These are phyloP conservation scores for Julus scandinavius DNA, from an alignment of 2,888 invertebrate genomes.

Conservation along the genomic window DNA sequence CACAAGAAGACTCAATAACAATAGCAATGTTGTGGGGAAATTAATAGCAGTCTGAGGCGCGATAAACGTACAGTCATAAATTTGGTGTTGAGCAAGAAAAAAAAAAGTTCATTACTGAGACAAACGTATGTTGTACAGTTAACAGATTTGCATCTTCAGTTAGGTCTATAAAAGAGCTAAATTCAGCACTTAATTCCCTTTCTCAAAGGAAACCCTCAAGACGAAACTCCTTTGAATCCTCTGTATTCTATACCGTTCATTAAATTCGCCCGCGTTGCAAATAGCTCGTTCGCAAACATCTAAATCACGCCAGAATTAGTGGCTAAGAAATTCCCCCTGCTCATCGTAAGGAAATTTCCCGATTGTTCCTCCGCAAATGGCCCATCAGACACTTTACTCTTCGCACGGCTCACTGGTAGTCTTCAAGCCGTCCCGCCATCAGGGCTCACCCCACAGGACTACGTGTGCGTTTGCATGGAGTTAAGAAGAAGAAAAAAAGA, in stretches of 20 bases:
- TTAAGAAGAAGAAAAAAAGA: neutral
- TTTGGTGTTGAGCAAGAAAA: neutral
- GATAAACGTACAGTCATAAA: neutral
- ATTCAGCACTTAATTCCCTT: neutral
- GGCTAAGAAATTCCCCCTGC: neutral
- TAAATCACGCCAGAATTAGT: conserved; percentile 19
- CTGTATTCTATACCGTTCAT: neutral
- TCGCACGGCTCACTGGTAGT: neutral
- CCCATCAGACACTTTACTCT: neutral
- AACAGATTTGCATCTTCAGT: conserved; percentile 20
- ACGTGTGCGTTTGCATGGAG: conserved; percentile 20
- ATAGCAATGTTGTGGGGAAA: too few species aligned
- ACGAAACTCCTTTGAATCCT: conserved; percentile 3
- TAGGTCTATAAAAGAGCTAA: neutral
- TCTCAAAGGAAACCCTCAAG: neutral
- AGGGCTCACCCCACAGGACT: neutral
- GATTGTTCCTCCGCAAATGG: neutral
- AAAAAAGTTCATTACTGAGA: neutral
- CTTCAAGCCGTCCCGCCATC: neutral
- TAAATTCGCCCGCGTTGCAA: conserved; percentile 1
- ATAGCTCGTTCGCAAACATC: neutral
- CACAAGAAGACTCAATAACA: too few species aligned
- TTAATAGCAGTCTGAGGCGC: too few species aligned
- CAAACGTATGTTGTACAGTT: neutral
- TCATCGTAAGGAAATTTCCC: neutral